phyloP scores from a whole-genome alignment of 2,113 vertebrate species.

The Thermophis baileyi region DNA sequence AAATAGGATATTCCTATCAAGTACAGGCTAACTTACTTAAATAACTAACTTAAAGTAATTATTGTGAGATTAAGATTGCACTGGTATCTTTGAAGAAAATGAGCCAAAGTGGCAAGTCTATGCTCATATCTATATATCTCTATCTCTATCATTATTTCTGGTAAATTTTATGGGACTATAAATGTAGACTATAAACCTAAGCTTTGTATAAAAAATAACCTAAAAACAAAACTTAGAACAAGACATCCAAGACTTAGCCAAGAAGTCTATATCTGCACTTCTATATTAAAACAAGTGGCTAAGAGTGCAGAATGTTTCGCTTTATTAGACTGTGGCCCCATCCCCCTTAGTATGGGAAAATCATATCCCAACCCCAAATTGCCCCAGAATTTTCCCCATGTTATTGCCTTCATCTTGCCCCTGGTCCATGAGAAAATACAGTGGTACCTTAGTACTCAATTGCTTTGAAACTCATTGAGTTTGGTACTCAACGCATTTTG shows the following conservation, averaged over 20 bases:
- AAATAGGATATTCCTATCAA: background rate
- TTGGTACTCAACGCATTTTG: no score
- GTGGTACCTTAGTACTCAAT: no score
- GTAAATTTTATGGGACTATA: background rate
- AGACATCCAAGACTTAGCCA: background rate
- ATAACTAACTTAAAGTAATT: background rate
- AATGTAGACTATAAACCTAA: background rate
- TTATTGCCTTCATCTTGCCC: background rate
- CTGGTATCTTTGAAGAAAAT: background rate
- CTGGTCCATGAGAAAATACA: background rate
- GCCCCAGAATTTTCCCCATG: background rate
- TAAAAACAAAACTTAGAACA: background rate
- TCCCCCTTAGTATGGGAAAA: background rate
- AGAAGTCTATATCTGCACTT: background rate
- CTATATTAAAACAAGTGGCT: background rate
- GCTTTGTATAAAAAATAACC: background rate
- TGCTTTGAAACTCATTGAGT: no score
- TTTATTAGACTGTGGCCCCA: background rate
- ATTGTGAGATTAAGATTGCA: fast-evolving
- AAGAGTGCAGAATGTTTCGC: background rate
- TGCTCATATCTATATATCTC: background rate
- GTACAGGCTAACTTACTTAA: no score
- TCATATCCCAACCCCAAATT: background rate
- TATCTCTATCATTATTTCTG: no score
- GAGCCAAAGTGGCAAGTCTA: fast-evolving